Percentiles rank a stretch among this genome's conserved stretches.
Conservation (phyloP, 2,113 vertebrate genomes). For the Corythoichthys intestinalis region DNA sequence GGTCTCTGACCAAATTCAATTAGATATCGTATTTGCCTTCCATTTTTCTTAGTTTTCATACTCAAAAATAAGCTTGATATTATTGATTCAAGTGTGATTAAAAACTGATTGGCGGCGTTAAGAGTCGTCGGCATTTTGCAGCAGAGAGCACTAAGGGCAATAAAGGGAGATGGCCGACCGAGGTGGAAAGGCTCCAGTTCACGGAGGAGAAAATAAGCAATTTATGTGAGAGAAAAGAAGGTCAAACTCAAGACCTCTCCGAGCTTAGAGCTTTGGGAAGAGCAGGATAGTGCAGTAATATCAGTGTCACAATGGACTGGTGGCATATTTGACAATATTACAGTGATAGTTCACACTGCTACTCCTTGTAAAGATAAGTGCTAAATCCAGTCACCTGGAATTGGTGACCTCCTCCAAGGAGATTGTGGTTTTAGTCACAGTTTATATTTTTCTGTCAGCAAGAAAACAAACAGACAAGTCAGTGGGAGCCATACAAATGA, state of each 20-base stretch:
- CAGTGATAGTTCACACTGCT: conserved; percentile 44
- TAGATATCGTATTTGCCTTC: conserved; percentile 15
- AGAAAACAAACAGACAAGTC: neutral
- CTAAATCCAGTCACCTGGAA: conserved; percentile 5
- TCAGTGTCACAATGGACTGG: conserved; percentile 7
- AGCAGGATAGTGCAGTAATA: conserved; percentile 45
- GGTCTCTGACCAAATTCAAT: conserved; percentile 16
- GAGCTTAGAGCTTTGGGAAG: conserved; percentile 43
- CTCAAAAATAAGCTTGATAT: conserved; percentile 39
- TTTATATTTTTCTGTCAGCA: neutral
- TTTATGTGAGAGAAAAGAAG: conserved; percentile 54
- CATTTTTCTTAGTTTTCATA: conserved; percentile 21
- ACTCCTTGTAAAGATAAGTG: conserved; percentile 5
- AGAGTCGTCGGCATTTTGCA: conserved; percentile 34
- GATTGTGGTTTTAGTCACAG: neutral
- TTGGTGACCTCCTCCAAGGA: conserved; percentile 5
- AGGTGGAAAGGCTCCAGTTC: conserved; percentile 59
- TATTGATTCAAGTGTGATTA: conserved; percentile 63
- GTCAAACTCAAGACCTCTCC: conserved; percentile 60
- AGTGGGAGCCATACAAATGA: neutral
- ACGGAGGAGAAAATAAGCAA: conserved; percentile 65
- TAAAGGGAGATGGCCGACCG: conserved; percentile 52
- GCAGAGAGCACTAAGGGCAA: conserved; percentile 65
- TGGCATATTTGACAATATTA: conserved; percentile 49
- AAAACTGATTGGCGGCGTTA: conserved; percentile 64